Evolutionary conservation across 2,797 vertebrate species (phyloP), one percentile per base, ranked within the genome.

Genomic region (Leptatherina wallacei): DNA sequence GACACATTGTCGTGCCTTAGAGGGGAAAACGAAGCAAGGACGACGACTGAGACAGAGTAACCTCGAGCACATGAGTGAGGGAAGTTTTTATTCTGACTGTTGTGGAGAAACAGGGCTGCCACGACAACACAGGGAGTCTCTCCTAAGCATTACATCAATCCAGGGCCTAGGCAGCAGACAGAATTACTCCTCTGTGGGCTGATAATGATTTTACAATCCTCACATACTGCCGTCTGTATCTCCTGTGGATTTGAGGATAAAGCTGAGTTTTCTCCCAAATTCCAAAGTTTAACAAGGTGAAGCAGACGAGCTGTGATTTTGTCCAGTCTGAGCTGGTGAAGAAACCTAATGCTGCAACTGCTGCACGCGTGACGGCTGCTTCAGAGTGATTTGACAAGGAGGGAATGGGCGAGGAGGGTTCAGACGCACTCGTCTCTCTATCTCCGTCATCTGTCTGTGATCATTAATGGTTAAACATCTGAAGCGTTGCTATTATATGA

Each of bases 391-490:
- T 69, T 81, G 84, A 84, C 78, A 66, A 22, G 72, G 70, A 70
- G 77, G 61, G 52, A 64, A 69, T 2, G 66, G 69, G 78, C 0
- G 75, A 79, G 80, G 70, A 57, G 73, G 81, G 71, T 70, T 83
- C 80, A 75, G 72, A 71, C 52, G 71, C 69, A 4, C 78, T 78
- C 62, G 75, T 73, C 88, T 71, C 72, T 81, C 80, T 88, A 87
- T 92, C 91, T 84, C 81, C 75, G 38, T 87, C 88, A 87, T 90
- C 86, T 84, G 90, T 91, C 89, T 82, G 75, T 79, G 88, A 83
- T 92, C 88, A 89, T 89, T 87, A 89, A 88, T 86, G 85, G 87
- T 91, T 88, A 88, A 94, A 90, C 85, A 87, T 89, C 75, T 90
- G 88, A 91, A 88, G 90, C 89, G 83, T 87, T 82, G 82, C 83